These are phyloP conservation scores for Sipha flava DNA, from an alignment of 1,140 invertebrate genomes.

Conservation along the genomic window DNA sequence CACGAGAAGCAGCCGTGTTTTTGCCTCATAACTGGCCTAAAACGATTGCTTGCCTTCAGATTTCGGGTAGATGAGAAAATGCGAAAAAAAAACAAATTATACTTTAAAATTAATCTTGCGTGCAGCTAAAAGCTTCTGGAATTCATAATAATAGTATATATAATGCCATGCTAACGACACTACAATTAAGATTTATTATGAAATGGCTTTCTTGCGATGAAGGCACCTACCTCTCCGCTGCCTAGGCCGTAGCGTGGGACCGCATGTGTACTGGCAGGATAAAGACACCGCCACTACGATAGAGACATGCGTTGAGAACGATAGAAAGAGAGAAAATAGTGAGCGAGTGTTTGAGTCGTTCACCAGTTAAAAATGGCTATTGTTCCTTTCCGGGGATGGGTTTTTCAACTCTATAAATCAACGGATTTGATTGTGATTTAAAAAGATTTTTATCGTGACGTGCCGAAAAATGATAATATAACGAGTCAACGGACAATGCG, in stretches of 20 bases:
- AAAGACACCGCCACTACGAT: too few species aligned
- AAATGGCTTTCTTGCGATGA: background rate
- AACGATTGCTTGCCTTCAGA: background rate
- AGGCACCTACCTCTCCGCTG: background rate
- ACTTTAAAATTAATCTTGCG: slow-evolving; percentile 25
- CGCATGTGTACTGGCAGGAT: too few species aligned
- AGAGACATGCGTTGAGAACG: too few species aligned
- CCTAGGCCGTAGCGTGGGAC: too few species aligned
- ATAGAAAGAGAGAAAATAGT: background rate
- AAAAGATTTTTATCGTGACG: background rate
- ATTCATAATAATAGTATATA: background rate
- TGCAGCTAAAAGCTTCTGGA: slow-evolving; percentile 10
- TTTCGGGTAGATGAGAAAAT: background rate
- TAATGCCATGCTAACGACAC: background rate
- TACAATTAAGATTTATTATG: slow-evolving; percentile 30
- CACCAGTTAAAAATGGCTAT: background rate
- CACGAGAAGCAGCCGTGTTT: too few species aligned
- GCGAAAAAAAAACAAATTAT: background rate
- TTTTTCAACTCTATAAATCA: slow-evolving; percentile 6
- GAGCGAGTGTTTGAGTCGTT: background rate
- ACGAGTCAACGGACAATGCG: background rate
- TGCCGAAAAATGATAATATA: background rate
- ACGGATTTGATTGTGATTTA: slow-evolving; percentile 14
- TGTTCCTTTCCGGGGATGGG: background rate
- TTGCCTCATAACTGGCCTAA: too few species aligned